A percentile compares a stretch with the other conserved stretches of the same genome.
Conservation (phyloP, 64 coral and sea anemone species). For the Anthopleura sola region DNA sequence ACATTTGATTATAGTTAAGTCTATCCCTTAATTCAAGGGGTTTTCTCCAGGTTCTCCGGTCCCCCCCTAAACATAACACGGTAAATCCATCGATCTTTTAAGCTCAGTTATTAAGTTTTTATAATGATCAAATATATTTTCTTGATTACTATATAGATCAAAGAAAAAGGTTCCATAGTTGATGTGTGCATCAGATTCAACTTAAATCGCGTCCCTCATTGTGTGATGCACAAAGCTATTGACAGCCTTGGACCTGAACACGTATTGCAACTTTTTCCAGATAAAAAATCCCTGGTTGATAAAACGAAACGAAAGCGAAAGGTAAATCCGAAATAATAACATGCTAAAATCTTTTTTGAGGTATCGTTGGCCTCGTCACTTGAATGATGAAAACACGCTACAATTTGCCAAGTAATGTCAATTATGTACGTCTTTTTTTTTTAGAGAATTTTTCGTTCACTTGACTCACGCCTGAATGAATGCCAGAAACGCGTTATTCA, state of each 20-base stretch:
- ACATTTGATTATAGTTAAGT: too few species aligned
- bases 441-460: background rate
- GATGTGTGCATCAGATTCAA: constrained; percentile 53
- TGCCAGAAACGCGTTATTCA: constrained; percentile 54
- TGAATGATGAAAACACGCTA: too few species aligned
- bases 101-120: too few species aligned
- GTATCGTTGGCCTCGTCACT: too few species aligned
- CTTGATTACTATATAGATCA: background rate
- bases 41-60: too few species aligned
- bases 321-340: background rate
- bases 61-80: too few species aligned
- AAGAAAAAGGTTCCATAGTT: background rate
- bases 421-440: background rate
- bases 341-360: too few species aligned
- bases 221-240: constrained; percentile 63
- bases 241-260: constrained; percentile 43
- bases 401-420: too few species aligned
- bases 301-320: background rate
- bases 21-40: too few species aligned
- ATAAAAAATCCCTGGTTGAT: background rate
- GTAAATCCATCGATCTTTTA: too few species aligned
- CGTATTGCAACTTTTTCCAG: constrained; percentile 46
- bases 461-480: constrained; percentile 43
- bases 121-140: background rate
- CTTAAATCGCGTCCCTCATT: constrained; percentile 48